These are phyloP conservation scores for Silurus lanzhouensis DNA, from an alignment of 2,797 vertebrate genomes.

Conservation along the genomic window DNA sequence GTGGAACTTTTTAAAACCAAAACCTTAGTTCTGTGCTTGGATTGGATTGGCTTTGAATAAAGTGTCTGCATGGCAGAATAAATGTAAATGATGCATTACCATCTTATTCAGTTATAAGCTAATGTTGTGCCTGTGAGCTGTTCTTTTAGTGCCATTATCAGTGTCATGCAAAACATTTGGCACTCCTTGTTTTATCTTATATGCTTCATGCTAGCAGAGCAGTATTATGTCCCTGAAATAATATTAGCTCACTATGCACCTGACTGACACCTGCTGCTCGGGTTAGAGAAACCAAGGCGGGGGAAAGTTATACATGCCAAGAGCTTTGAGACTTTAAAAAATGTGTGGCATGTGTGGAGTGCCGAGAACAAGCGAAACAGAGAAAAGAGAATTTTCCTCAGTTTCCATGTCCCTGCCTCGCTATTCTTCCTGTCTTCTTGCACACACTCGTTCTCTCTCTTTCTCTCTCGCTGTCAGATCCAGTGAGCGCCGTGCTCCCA, in stretches of 20 bases:
- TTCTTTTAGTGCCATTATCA: constrained; percentile 48
- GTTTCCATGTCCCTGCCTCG: not conserved
- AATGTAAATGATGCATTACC: not conserved
- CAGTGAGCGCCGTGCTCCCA: constrained; percentile 45
- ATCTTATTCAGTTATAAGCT: constrained; percentile 24
- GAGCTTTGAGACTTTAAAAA: constrained; percentile 56
- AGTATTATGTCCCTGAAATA: constrained; percentile 15
- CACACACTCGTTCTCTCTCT: not conserved
- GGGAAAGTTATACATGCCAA: constrained; percentile 42
- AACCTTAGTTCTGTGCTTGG: not conserved
- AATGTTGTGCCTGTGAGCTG: constrained; percentile 42
- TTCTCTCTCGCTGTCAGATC: constrained; percentile 38
- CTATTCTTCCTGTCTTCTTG: constrained; percentile 21
- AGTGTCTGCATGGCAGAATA: not conserved
- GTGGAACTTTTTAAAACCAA: not conserved
- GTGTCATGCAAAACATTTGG: constrained; percentile 28
- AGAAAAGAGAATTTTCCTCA: constrained; percentile 3
- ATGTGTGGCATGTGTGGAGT: constrained; percentile 59
- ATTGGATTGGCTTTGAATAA: not conserved
- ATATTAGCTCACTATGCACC: constrained; percentile 31
- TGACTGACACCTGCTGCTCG: constrained; percentile 52
- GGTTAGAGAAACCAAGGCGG: constrained; percentile 20
- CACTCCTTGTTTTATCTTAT: constrained; percentile 38
- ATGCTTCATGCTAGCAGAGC: not conserved
- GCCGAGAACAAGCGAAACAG: constrained; percentile 50